Base-by-base conservation (phyloP, 2,888 invertebrate species). In the Heliconius charithonia region DNA sequence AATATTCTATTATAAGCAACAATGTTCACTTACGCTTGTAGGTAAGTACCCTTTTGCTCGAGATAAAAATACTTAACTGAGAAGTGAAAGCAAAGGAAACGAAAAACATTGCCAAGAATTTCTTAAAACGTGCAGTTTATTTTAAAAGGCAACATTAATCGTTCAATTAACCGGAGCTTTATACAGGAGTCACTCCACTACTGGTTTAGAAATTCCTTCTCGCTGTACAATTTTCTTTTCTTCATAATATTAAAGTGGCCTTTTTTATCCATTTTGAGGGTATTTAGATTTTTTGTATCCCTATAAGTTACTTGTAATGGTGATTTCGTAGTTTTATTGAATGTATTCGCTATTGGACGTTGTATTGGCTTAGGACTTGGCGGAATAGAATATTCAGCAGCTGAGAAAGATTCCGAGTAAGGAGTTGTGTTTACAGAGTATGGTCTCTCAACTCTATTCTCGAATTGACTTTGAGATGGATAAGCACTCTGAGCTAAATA, bases 191-290 rank as follows among this genome's bases (percentile, higher is more conserved):
- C 56, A 77, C 77, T 75, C 88, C n/a, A n/a, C n/a, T 89, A 93
- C 83, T 90, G 90, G 84, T 93, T 91, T 83, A 91, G 89, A 82
- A 91, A 92, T 77, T 93, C 92, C 84, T 93, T 93, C 22, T 91
- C 92, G 79, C 87, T 93, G 81, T 92, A 95, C 7, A 95, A 87
- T 85, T 95, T 95, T 81, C 95, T 89, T 83, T 93, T 95, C 85
- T 94, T 95, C 3, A 89, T 89, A 70, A 94, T 93, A 79, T 90
- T 92, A 81, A 94, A 95, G 29, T 87, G 87, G 19, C 91, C 91
- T 84, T 93, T 94, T 82, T 93, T 93, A 7, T 93, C 92, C 0
- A 84, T 80, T 76, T 78, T 82, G 74, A 86, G 87, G 6, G 81
- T 45, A 63, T 80, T 81, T 32, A 86, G 83, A 7, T 87, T 83